Conservation (phyloP, 2,888 invertebrate species). For the Gisinianus flammeolus region DNA sequence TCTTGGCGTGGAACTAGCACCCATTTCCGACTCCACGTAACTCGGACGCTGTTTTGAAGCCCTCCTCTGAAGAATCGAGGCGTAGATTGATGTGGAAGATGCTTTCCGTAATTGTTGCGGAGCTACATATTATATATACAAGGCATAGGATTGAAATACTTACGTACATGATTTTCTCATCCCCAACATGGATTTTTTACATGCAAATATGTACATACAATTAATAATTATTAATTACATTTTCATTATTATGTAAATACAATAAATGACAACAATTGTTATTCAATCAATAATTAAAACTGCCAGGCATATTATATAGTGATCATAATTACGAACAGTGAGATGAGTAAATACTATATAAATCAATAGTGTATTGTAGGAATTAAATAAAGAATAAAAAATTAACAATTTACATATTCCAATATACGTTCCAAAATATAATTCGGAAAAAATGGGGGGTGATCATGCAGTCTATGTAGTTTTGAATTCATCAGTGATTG, state of each 20-base stretch:
- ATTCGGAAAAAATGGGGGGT: background rate
- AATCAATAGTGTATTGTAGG: background rate
- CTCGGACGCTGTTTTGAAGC: constrained; percentile 59
- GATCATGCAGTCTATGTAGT: background rate
- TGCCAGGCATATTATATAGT: too few species aligned
- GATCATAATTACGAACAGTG: too few species aligned
- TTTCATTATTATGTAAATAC: background rate
- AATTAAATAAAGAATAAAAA: background rate
- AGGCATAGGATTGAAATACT: background rate
- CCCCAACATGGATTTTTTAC: too few species aligned
- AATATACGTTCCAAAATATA: background rate
- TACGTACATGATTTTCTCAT: background rate
- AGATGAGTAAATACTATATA: background rate
- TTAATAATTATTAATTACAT: background rate
- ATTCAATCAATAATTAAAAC: too few species aligned
- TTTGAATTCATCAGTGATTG: background rate
- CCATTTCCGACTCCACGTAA: constrained; percentile 61
- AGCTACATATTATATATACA: constrained; percentile 44
- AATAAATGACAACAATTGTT: too few species aligned
- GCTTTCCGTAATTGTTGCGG: constrained; percentile 57
- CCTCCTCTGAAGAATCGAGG: constrained; percentile 58
- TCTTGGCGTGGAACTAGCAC: constrained; percentile 65
- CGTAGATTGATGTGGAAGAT: constrained; percentile 59
- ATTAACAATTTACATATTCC: background rate
- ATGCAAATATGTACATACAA: background rate